Evolutionary conservation across 2,888 invertebrate genomes (phyloP), one percentile per base, ranked within the genome.

Genomic region (Saturnia japonica): DNA sequence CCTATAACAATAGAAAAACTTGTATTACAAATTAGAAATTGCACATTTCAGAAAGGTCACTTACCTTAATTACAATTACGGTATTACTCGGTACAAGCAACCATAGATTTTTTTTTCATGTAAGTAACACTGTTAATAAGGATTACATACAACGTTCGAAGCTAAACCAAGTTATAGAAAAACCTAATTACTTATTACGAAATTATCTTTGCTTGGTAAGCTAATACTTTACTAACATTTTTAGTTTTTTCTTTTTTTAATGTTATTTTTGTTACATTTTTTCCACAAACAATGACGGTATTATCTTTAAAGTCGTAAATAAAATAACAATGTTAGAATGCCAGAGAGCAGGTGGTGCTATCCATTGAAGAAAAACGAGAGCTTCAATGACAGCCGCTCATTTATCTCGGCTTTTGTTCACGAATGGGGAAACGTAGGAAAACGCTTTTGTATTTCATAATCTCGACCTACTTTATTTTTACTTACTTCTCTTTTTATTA

Each of bases 391-490:
- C 75, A 78, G 77, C 77, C 76, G 82, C 77, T 79, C 82, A 88
- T 88, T 87, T 86, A 86, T 88, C 84, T 84, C 78, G 69, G 77
- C 83, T 72, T 81, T 85, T 87, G 86, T 87, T 82, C 79, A 74
- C 70, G 76, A 82, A 81, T 83, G 76, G 80, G 77, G 80, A 76
- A 64, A 77, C 79, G 75, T 76, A 73, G 74, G 78, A 77, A 77
- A 79, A 79, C 72, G 79, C 80, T 78, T 80, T 82, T 78, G 75
- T 79, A 75, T 76, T 81, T 74, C 74, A 82, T 80, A 82, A 84
- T 84, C 81, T 81, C 81, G 80, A 78, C 80, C 78, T 74, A 82
- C 80, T 84, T n/a, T 83, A 77, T 79, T 78, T 73, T 71, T 75
- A 75, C 71, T 73, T 72, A 77, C 71, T 77, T 74, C 66, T 62